A percentile compares a stretch with the other conserved stretches of the same genome.
Evolutionary conservation across 2,888 invertebrate species (phyloP).

Genomic region (Hypselothyrea guttata): DNA sequence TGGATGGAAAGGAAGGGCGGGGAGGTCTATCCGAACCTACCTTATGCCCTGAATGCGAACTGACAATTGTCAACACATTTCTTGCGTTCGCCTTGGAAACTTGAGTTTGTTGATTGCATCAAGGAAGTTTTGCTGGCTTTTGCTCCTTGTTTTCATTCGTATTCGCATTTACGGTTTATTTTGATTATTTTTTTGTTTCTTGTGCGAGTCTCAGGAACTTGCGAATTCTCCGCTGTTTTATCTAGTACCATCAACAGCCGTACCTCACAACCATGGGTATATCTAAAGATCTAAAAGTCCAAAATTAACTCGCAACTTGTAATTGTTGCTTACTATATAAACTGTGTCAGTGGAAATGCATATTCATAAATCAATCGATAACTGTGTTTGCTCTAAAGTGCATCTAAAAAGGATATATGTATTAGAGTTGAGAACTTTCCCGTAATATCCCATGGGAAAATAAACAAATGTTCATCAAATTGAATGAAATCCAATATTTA

Average conservation of each 20-base stretch:
- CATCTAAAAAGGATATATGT: no score
- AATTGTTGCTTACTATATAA: neutral
- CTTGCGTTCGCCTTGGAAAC: conserved; percentile 64
- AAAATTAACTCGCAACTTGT: neutral
- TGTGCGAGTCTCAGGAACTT: conserved; percentile 16
- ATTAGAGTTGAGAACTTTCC: no score
- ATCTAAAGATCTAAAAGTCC: conserved; percentile 22
- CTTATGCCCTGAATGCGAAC: conserved; percentile 3
- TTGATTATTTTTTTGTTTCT: conserved; percentile 5
- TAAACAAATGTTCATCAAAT: no score
- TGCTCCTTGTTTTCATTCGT: neutral
- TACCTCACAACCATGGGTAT: conserved; percentile 51
- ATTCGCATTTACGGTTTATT: neutral
- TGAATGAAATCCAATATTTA: no score
- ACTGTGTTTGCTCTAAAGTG: no score
- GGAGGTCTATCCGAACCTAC: no score
- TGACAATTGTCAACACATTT: conserved; percentile 59
- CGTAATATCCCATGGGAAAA: no score
- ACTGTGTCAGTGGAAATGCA: conserved; percentile 21
- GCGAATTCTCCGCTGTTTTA: conserved; percentile 26
- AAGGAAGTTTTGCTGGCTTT: conserved; percentile 32
- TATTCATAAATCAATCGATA: neutral
- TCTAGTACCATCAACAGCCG: conserved; percentile 32
- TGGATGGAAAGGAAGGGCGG: no score
- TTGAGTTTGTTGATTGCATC: conserved; percentile 67